Evolutionary conservation across 2,113 vertebrate species (phyloP), one percentile per base, ranked within the genome.

Genomic region (Lethenteron reissneri): DNA sequence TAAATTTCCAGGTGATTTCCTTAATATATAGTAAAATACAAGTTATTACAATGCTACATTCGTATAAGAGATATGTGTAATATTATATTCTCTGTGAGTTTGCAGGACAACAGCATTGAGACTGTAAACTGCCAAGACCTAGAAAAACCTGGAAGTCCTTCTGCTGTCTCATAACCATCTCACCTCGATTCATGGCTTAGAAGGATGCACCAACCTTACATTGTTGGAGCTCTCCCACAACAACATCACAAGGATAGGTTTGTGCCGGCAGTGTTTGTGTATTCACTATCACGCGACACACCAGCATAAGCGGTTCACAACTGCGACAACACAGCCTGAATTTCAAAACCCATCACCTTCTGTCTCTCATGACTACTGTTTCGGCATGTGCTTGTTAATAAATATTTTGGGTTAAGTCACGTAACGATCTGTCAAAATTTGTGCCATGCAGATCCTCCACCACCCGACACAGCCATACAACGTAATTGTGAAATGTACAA

Each of bases 151-250:
- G 58, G 77, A 75, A 73, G 78, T 88, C 73, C 79, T 97, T 74
- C 81, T 84, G 71, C 77, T 97, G 21, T 82, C 78, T 78, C 81
- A 80, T 77, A 97, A 97, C 77, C 77, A 76, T 13, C 80, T 97
- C 75, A 84, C 82, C n/a, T 90, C 85, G 71, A 75, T 92, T 76
- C 86, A 81, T 62, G 94, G 90, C 60, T 77, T 97, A 75, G 80
- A 78, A 59, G 84, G 82, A n/a, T 89, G 85, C 70, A 81, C 75
- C 73, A 87, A 84, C 78, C 76, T 97, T 68, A 78, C 77, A 6
- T 77, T 79, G 74, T 84, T 97, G 72, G 87, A 97, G 74, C 76
- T 97, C 57, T 95, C 94, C 1, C 76, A 86, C 77, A 97, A 97
- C 74, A 84, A 76, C 79, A 85, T 97, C 77, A 88, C 84, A 12